A percentile compares a stretch with the other conserved stretches of the same genome.
phyloP scores from a whole-genome alignment of 2,888 invertebrate genomes.

The Agrilus mali region DNA sequence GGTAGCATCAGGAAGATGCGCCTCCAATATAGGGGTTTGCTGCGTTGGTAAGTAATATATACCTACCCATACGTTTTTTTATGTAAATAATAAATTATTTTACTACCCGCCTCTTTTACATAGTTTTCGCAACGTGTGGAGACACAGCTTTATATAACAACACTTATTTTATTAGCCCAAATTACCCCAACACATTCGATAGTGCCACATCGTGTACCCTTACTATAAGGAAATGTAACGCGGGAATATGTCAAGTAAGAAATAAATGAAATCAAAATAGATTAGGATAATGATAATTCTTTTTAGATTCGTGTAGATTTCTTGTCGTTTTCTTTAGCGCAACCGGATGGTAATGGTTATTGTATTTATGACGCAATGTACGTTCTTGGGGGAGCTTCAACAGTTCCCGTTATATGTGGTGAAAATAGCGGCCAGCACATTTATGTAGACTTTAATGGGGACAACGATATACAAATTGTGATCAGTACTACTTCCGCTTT shows the following conservation, averaged over 20 bases:
- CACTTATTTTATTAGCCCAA: constrained; percentile 71
- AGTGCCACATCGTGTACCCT: constrained; percentile 61
- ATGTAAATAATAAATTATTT: neutral
- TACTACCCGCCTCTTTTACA: constrained; percentile 12
- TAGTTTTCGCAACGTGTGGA: constrained; percentile 65
- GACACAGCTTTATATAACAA: constrained; percentile 59
- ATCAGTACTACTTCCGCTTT: constrained; percentile 49
- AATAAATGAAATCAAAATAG: constrained; percentile 17
- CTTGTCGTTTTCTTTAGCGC: constrained; percentile 54
- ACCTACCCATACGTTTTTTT: too few relatives aligned
- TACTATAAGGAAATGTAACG: constrained; percentile 55
- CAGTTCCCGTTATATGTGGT: constrained; percentile 67
- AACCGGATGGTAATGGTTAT: constrained; percentile 59
- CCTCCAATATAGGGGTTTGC: constrained; percentile 61
- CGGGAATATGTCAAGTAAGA: constrained; percentile 54
- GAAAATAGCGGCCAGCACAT: constrained; percentile 70
- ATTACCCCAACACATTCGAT: constrained; percentile 56
- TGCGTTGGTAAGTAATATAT: constrained; percentile 58
- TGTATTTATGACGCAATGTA: constrained; percentile 60
- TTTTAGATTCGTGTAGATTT: constrained; percentile 66
- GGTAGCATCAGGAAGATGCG: constrained; percentile 59
- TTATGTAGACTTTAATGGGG: constrained; percentile 60
- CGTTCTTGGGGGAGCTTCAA: constrained; percentile 54
- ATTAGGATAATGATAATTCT: constrained; percentile 9
- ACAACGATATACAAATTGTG: constrained; percentile 52